Evolutionary conservation across 2,888 invertebrate genomes (phyloP).

Genomic region (Hydrotaea cyrtoneurina): DNA sequence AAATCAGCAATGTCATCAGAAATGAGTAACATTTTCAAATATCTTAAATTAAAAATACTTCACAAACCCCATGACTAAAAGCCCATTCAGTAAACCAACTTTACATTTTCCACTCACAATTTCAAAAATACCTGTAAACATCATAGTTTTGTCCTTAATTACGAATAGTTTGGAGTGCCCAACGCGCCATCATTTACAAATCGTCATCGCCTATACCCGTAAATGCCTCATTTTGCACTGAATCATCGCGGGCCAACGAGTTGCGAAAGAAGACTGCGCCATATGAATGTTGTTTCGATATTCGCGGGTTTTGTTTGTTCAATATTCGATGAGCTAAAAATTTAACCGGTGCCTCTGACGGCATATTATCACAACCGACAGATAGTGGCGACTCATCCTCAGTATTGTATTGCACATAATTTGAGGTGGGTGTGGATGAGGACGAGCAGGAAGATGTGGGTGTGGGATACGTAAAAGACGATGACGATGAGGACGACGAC

Average conservation of each 20-base stretch:
- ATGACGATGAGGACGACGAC: constrained; percentile 43
- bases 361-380: constrained; percentile 59
- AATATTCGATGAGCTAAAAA: constrained; percentile 87
- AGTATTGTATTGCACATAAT: constrained; percentile 57
- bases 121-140: constrained; percentile 1
- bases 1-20: no score
- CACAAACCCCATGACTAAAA: neutral
- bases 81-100: neutral
- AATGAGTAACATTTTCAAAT: no score
- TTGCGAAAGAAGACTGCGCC: constrained; percentile 85
- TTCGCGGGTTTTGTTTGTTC: constrained; percentile 82
- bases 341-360: constrained; percentile 74
- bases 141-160: neutral
- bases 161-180: neutral
- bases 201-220: constrained; percentile 98
- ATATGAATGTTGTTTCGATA: constrained; percentile 81
- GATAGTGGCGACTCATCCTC: constrained; percentile 63
- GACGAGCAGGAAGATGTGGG: constrained; percentile 71
- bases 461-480: constrained; percentile 65
- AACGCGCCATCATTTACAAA: constrained; percentile 82
- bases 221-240: constrained; percentile 95
- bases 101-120: neutral
- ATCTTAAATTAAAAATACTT: no score
- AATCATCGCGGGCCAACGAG: constrained; percentile 83
- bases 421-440: constrained; percentile 72